These are phyloP conservation scores for Drosophila ustulata DNA, from an alignment of 2,888 invertebrate genomes.

Conservation along the genomic window DNA sequence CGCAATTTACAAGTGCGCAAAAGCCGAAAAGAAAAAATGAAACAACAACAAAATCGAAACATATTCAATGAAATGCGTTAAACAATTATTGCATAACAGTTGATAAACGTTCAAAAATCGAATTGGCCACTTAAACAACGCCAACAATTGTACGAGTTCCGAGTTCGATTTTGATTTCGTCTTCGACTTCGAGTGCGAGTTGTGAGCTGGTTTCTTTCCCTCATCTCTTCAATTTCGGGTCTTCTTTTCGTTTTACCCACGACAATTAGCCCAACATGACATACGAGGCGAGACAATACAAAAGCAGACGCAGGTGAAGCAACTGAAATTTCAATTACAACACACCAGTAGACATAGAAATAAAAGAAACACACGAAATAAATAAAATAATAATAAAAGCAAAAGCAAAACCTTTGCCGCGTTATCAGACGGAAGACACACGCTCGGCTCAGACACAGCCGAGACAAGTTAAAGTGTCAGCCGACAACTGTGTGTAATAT, in stretches of 20 bases:
- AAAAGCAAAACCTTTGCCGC: slow-evolving; percentile 46
- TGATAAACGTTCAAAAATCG: slow-evolving; percentile 37
- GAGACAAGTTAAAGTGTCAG: slow-evolving; percentile 31
- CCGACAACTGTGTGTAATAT: slow-evolving; percentile 49
- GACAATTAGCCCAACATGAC: slow-evolving; percentile 59
- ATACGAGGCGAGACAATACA: slow-evolving; percentile 12
- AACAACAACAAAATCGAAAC: slow-evolving; percentile 15
- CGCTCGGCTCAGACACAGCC: slow-evolving; percentile 38
- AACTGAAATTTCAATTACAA: slow-evolving; percentile 71
- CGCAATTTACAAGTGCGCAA: slow-evolving; percentile 58
- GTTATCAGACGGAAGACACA: slow-evolving; percentile 69
- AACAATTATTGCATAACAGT: slow-evolving; percentile 59
- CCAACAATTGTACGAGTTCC: slow-evolving; percentile 34
- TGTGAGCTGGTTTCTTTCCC: slow-evolving; percentile 10
- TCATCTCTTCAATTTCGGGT: slow-evolving; percentile 9
- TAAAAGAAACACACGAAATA: slow-evolving; percentile 15
- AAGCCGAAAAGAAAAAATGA: slow-evolving; percentile 5
- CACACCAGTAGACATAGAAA: slow-evolving; percentile 45
- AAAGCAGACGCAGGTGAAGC: slow-evolving; percentile 61
- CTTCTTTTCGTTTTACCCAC: slow-evolving; percentile 55
- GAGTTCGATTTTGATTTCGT: slow-evolving; percentile 9
- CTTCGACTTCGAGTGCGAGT: slow-evolving; percentile 27
- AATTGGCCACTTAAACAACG: slow-evolving; percentile 45
- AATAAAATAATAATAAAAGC: slow-evolving; percentile 27
- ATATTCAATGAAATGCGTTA: slow-evolving; percentile 46